phyloP scores from a whole-genome alignment of 92 coral and sea anemone species.

The Parazoanthus darwini region DNA sequence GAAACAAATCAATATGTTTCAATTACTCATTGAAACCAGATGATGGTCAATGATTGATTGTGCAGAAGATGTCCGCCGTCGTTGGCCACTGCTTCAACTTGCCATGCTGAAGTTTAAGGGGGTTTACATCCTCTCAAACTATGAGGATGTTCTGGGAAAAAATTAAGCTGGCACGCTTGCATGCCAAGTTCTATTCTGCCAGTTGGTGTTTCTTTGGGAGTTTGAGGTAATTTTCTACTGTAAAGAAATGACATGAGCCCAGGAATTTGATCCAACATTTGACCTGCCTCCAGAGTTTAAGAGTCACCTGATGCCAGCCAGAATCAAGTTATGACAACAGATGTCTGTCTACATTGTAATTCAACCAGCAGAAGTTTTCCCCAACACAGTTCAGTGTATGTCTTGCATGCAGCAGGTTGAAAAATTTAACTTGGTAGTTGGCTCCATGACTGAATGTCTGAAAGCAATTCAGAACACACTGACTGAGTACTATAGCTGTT shows the following conservation, averaged over 20 bases:
- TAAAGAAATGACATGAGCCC: conserved; percentile 4
- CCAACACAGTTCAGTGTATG: neutral
- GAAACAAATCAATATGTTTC: too few species aligned
- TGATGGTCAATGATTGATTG: conserved; percentile 6
- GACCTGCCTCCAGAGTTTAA: neutral
- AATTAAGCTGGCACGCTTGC: conserved; percentile 3
- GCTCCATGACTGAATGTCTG: neutral
- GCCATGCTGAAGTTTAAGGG: neutral
- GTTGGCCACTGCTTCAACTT: neutral
- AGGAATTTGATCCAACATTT: neutral
- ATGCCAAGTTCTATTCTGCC: neutral
- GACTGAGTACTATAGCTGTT: too few species aligned
- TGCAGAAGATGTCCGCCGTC: conserved; percentile 4
- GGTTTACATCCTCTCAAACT: neutral
- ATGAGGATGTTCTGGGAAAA: neutral
- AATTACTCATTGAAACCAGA: too few species aligned
- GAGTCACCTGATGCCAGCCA: conserved; percentile 6
- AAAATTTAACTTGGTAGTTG: neutral
- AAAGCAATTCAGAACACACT: too few species aligned
- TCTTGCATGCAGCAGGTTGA: neutral
- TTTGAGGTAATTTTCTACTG: neutral
- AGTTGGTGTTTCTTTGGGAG: conserved; percentile 2
- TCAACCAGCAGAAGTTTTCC: neutral
- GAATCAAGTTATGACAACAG: conserved; percentile 7
- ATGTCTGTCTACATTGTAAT: neutral